A percentile compares a stretch with the other conserved stretches of the same genome.
Conservation (phyloP, 2,888 invertebrate species). For the Chrysotoxum bicinctum region DNA sequence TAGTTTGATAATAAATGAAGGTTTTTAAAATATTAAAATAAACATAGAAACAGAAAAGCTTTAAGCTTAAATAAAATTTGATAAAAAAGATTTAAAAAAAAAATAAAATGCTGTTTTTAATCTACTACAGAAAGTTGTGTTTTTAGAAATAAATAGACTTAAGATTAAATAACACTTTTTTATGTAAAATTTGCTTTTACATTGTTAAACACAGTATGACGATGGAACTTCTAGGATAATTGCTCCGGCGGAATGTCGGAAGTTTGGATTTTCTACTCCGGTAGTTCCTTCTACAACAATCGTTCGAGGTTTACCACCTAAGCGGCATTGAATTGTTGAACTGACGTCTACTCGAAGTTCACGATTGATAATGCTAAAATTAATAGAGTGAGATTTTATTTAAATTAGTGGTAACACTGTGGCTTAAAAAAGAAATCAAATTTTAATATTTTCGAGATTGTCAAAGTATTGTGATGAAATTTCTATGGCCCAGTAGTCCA, state of each 20-base stretch:
- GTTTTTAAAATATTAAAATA: constrained; percentile 57
- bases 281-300: constrained; percentile 79
- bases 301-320: constrained; percentile 89
- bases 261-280: constrained; percentile 79
- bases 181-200: constrained; percentile 8
- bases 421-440: no score
- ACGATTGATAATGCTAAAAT: constrained; percentile 85
- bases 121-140: constrained; percentile 26
- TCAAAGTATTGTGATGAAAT: no score
- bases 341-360: constrained; percentile 89
- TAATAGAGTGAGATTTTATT: background rate
- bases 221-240: constrained; percentile 81
- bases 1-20: constrained; percentile 28
- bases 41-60: constrained; percentile 38
- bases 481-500: no score
- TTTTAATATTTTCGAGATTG: no score
- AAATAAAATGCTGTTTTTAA: constrained; percentile 16
- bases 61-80: constrained; percentile 44
- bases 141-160: constrained; percentile 59
- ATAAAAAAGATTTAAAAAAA: background rate
- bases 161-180: constrained; percentile 66
- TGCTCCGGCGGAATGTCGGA: constrained; percentile 78
- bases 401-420: background rate
- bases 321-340: constrained; percentile 89
- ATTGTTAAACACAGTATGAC: constrained; percentile 78